phyloP scores from a whole-genome alignment of 2,113 vertebrate genomes.

The Ictalurus punctatus region DNA sequence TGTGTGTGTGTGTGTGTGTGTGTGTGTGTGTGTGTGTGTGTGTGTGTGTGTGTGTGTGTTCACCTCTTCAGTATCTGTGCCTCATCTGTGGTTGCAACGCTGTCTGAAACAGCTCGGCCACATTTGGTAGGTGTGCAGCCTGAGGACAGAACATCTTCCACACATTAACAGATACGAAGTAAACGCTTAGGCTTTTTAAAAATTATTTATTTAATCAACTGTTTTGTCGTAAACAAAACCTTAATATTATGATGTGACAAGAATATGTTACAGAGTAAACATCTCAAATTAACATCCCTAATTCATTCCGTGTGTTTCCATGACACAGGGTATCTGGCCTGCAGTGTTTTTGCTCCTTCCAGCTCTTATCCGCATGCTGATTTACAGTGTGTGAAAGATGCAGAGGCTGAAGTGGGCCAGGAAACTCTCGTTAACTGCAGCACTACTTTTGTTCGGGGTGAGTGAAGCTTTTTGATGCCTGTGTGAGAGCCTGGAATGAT shows the following conservation, averaged over 20 bases:
- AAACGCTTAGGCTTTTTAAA: background rate
- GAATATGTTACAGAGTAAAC: background rate
- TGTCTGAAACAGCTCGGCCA: constrained; percentile 83
- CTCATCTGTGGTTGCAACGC: constrained; percentile 82
- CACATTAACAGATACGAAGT: background rate
- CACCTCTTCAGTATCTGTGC: constrained; percentile 78
- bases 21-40: background rate
- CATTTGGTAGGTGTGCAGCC: constrained; percentile 93
- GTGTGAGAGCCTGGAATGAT: constrained; percentile 26
- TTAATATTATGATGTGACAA: background rate
- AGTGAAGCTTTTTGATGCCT: constrained; percentile 1
- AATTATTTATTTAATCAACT: background rate
- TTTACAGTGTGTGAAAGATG: constrained; percentile 23
- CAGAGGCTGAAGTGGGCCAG: constrained; percentile 17
- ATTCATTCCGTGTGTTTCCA: background rate
- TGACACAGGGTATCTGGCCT: background rate
- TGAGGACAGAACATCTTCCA: constrained; percentile 57
- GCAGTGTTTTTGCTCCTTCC: background rate
- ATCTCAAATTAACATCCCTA: background rate
- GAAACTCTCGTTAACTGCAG: constrained; percentile 38
- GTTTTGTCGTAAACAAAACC: background rate
- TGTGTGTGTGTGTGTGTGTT: constrained; percentile 20
- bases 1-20: background rate
- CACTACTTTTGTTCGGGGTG: background rate
- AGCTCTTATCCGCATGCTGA: constrained; percentile 19